Percentiles rank a stretch among this genome's conserved stretches.
phyloP scores from a whole-genome alignment of 2,797 vertebrate species.

The Menidia menidia region DNA sequence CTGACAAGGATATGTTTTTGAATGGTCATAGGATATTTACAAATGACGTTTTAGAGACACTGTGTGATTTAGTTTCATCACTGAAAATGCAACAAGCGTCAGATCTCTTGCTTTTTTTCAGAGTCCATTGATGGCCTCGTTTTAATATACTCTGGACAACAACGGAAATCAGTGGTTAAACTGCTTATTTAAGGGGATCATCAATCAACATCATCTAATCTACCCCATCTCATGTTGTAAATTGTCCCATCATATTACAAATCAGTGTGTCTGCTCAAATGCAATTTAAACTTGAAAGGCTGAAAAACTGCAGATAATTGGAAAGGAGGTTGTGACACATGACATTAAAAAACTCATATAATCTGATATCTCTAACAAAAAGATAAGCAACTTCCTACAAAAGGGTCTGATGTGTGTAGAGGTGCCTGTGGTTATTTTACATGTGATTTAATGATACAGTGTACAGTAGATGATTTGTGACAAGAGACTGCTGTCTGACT shows the following conservation, averaged over 20 bases:
- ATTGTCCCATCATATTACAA: not conserved
- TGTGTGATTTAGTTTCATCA: no score
- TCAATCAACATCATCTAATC: conserved; percentile 1
- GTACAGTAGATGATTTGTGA: conserved; percentile 1
- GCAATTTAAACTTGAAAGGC: not conserved
- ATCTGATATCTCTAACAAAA: not conserved
- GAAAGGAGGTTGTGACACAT: not conserved
- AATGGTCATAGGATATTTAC: no score
- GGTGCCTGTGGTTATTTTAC: not conserved
- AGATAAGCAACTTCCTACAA: not conserved
- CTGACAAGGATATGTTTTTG: no score
- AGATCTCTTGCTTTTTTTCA: no score
- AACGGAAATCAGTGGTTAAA: not conserved
- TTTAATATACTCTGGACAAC: not conserved
- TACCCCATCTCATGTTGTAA: not conserved
- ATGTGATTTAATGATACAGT: not conserved
- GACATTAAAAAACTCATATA: not conserved
- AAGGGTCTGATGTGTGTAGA: not conserved
- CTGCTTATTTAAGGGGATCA: not conserved
- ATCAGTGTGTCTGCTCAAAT: not conserved
- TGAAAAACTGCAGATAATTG: not conserved
- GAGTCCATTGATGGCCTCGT: no score
- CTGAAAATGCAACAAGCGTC: no score
- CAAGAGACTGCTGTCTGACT: not conserved
- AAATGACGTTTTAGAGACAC: no score